Percentiles rank a stretch among this genome's conserved stretches.
Conservation (phyloP, 1,140 invertebrate species). For the Hestina assimilis region DNA sequence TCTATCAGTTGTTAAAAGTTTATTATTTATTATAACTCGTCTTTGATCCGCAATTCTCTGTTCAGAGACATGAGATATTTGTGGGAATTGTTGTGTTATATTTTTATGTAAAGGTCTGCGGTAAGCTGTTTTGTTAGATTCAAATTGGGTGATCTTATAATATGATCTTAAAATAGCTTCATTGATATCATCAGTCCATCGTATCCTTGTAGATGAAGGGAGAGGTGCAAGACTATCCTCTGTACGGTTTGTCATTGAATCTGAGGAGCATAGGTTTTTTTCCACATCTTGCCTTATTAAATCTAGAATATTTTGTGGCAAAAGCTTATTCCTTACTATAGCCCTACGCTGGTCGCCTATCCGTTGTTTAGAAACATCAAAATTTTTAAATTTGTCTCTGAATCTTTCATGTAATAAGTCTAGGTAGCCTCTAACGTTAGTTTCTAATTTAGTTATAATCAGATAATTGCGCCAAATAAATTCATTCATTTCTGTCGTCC, state of each 20-base stretch:
- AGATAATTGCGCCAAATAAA: slow-evolving; percentile 1
- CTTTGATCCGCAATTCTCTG: slow-evolving; percentile 22
- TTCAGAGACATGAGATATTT: slow-evolving; percentile 8
- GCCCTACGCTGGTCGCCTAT: slow-evolving; percentile 3
- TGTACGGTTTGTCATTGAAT: background rate
- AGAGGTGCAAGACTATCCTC: background rate
- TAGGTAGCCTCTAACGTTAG: background rate
- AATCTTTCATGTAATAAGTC: background rate
- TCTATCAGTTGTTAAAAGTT: background rate
- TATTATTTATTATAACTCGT: slow-evolving; percentile 16
- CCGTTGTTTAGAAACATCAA: background rate
- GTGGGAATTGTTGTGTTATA: slow-evolving; percentile 2
- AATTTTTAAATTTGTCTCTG: background rate
- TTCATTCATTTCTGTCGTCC: slow-evolving; percentile 1
- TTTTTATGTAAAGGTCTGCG: background rate
- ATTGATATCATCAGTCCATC: background rate
- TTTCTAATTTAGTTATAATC: background rate
- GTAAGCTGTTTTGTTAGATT: background rate
- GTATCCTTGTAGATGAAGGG: background rate
- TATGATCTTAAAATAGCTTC: background rate
- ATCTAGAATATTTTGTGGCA: no score
- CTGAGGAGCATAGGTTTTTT: background rate
- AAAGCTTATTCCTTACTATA: background rate
- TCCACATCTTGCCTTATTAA: background rate
- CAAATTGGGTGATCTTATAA: background rate